A percentile compares a stretch with the other conserved stretches of the same genome.
These are phyloP conservation scores for Dysmachus trigonus DNA, from an alignment of 2,888 invertebrate species.

Conservation along the genomic window DNA sequence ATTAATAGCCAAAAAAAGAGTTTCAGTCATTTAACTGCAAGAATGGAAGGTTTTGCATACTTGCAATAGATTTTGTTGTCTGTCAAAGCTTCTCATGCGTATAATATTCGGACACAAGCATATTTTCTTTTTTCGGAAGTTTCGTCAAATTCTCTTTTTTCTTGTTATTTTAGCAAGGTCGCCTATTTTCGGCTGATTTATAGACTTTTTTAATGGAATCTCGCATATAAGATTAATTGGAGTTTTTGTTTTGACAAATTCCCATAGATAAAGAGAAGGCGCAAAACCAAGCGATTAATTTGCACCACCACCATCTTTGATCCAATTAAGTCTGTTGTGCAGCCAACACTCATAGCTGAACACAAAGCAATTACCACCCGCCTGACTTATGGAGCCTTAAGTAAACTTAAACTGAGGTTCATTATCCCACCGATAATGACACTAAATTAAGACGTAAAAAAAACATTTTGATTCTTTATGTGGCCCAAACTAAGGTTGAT, in stretches of 20 bases:
- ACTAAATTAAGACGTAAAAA: background rate
- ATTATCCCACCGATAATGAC: slow-evolving; percentile 14
- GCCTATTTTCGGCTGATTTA: background rate
- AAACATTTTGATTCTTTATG: background rate
- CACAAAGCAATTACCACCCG: background rate
- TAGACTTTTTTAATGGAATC: background rate
- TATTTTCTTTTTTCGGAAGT: background rate
- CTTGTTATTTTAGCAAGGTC: background rate
- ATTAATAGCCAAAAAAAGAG: background rate
- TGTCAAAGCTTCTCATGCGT: background rate
- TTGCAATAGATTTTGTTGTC: background rate
- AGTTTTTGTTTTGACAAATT: background rate
- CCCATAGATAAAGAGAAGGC: background rate
- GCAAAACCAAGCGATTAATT: background rate
- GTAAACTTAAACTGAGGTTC: background rate
- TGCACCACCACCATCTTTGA: background rate
- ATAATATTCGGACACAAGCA: background rate
- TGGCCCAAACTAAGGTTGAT: background rate
- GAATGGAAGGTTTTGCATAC: background rate
- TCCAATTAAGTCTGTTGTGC: background rate
- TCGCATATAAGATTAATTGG: background rate
- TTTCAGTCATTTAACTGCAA: background rate
- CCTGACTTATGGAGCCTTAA: background rate
- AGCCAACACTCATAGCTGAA: background rate
- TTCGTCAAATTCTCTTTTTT: background rate